Base-by-base conservation (phyloP, 2,888 invertebrate genomes). In the Sinodicranocentrus sp. region DNA sequence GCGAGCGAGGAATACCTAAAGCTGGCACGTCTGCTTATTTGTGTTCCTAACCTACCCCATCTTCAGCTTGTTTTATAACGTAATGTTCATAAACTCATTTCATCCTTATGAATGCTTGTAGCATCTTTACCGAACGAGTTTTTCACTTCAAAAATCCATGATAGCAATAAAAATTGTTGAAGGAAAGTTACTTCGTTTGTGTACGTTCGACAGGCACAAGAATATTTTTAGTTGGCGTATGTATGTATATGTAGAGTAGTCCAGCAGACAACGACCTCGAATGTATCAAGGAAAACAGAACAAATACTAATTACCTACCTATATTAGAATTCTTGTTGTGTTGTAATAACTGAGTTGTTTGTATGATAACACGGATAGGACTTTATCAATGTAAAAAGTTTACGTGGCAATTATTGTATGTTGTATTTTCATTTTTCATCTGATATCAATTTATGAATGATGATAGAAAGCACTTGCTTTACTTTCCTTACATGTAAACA, bases 1-100 rank as follows among this genome's bases (percentile, higher is more conserved):
- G 25, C 1, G 59, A 59, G 26, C 13, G 23, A 23, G 33, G 39
- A 10, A 39, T 65, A 43, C 57, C 17, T 33, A 26, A 26, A 61
- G 43, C 23, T 21, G 43, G 26, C 25, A 43, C 28, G 19, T 19
- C 39, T 28, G 5, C 13, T 39, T 43, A 19, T 61, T 5, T 2
- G 19, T 71, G 59, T 57, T 80, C 73, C 73, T 80, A 80, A 80
- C 80, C 80, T 80, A 67, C 80, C 80, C 71, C 80, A 80, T 28
- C 39, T 17, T 57, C n/a, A 10, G n/a, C 33, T 59, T 52, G 57
- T 71, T 13, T 39, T 43, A 21, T 71, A 43, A 54, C 25, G 3
- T 28, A 33, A 33, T 15, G 8, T 57, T 52, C 52, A 54, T 33
- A 54, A 33, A 17, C 1, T 52, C 21, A 68, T 6, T 25, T 43